Conservation (phyloP, 2,113 vertebrate species). For the Trichomycterus rosablanca region DNA sequence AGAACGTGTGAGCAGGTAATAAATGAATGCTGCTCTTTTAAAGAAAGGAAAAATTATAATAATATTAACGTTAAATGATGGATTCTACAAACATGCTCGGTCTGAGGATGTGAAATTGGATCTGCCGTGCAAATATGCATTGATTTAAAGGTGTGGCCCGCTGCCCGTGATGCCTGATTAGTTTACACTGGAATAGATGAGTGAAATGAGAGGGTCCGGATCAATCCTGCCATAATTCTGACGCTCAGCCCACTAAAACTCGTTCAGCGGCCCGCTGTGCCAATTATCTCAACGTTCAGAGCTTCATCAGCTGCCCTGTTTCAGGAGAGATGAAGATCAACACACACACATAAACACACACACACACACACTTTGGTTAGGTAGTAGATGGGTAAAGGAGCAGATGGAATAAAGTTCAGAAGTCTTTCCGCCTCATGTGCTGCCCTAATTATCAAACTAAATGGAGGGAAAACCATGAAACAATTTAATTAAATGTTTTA, state of each 20-base stretch:
- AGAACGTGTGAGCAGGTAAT: no score
- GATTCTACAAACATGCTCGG: background rate
- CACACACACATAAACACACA: constrained; percentile 14
- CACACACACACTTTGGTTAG: constrained; percentile 7
- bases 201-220: background rate
- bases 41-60: no score
- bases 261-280: constrained; percentile 28
- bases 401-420: constrained; percentile 34
- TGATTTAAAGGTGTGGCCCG: background rate
- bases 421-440: constrained; percentile 41
- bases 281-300: constrained; percentile 29
- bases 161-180: background rate
- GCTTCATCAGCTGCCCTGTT: constrained; percentile 29
- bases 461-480: constrained; percentile 16
- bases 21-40: no score
- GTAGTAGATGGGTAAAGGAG: constrained; percentile 16
- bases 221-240: constrained; percentile 28
- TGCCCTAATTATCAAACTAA: constrained; percentile 39
- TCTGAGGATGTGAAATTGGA: background rate
- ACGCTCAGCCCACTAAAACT: constrained; percentile 21
- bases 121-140: constrained; percentile 10
- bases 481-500: no score
- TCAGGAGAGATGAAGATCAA: constrained; percentile 20
- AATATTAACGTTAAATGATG: background rate
- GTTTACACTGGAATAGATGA: background rate